Evolutionary conservation across 2,113 vertebrate species (phyloP).

Genomic region (Oophaga pumilio): DNA sequence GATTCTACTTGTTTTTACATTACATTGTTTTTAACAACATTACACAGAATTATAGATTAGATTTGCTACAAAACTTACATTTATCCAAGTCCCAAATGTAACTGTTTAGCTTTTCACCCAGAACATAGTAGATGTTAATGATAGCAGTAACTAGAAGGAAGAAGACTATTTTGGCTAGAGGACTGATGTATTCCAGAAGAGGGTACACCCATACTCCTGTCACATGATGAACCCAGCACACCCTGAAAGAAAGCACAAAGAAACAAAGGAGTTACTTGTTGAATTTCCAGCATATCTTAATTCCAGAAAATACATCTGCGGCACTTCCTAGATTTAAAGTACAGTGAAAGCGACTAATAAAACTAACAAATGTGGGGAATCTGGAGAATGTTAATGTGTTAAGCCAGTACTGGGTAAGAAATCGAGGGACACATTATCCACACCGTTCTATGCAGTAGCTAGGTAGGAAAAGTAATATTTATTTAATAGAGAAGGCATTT

Average conservation of each 20-base stretch:
- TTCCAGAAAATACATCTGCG: constrained; percentile 15
- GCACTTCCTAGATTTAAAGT: constrained; percentile 14
- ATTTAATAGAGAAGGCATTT: constrained; percentile 16
- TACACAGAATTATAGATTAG: background rate
- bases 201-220: constrained; percentile 98
- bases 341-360: constrained; percentile 29
- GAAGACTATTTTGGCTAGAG: constrained; percentile 81
- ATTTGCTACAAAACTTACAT: constrained; percentile 71
- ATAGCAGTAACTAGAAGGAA: constrained; percentile 78
- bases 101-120: constrained; percentile 92
- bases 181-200: constrained; percentile 84
- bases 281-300: constrained; percentile 37
- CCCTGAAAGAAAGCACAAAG: constrained; percentile 74
- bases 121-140: constrained; percentile 84
- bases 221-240: constrained; percentile 94
- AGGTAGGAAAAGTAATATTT: constrained; percentile 18
- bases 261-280: constrained; percentile 55
- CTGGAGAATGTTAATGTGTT: constrained; percentile 47
- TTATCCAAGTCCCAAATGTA: constrained; percentile 93
- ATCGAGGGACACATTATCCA: constrained; percentile 15
- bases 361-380: constrained; percentile 35
- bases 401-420: constrained; percentile 29
- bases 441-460: constrained; percentile 12
- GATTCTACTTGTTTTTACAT: background rate
- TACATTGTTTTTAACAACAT: background rate